Base-by-base conservation (phyloP, 2,888 invertebrate species). In the Biston stratarius region DNA sequence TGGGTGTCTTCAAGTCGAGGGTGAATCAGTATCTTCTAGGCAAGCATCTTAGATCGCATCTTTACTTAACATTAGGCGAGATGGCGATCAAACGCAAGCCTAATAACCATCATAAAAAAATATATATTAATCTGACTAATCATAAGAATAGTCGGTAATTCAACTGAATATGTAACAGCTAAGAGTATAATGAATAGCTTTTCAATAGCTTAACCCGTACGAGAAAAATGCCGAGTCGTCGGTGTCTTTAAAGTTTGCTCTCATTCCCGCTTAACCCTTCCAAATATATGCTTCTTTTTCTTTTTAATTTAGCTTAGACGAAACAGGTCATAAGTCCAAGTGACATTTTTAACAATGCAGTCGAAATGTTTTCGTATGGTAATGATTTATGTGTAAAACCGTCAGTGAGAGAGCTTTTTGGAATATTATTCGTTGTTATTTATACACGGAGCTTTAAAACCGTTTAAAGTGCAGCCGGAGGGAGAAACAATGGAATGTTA, bases 331-430 rank as follows among this genome's bases (percentile, higher is more conserved):
- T 91, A 92, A 94, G 92, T 91, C 84, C 89, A 83, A 89, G 90
- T 92, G 94, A 94, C 93, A 92, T 91, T 92, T 92, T 91, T 87
- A 93, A 94, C 93, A 94, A 93, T 89, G 81, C 86, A 82, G 83
- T 88, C 87, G 90, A 91, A 92, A 93, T 92, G 93, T 94, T 94
- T 93, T 93, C 90, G 90, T 92, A 91, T 92, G 89, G 84, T 89
- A 91, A 93, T 94, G 94, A 94, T 93, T 93, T 94, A 94, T 93
- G 93, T 88, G 86, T 88, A 75, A 90, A 88, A 87, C 82, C 84
- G 85, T 88, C 87, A 86, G 84, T 82, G 83, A 76, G 76, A 84
- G 82, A 76, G 82, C 79, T 84, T 91, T 90, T 89, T 85, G 82
- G 88, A 86, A 82, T 86, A 84, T 80, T 79, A 76, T 80, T 80